A percentile compares a stretch with the other conserved stretches of the same genome.
Conservation (phyloP, 64 coral and sea anemone species). For the Anthopleura sola region DNA sequence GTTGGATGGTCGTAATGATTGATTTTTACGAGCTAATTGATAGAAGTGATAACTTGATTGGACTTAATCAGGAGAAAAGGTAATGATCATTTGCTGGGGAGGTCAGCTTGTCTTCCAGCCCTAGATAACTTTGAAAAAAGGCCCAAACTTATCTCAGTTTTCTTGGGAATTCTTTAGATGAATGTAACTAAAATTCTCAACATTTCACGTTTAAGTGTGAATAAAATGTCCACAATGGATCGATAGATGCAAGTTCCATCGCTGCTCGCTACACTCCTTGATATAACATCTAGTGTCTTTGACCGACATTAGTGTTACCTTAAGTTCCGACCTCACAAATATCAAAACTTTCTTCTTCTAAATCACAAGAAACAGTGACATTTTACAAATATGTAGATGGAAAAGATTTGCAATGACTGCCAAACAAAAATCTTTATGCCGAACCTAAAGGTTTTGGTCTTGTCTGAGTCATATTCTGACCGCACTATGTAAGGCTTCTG, state of each 20-base stretch:
- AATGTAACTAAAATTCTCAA: neutral
- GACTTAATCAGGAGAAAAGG: neutral
- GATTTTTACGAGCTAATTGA: conserved; percentile 4
- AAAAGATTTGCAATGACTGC: too few relatives aligned
- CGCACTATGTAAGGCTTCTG: neutral
- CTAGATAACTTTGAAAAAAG: neutral
- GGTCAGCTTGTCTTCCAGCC: neutral
- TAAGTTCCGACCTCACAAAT: too few relatives aligned
- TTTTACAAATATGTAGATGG: too few relatives aligned
- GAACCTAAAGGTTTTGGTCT: neutral
- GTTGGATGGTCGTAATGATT: neutral
- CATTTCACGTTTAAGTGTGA: neutral
- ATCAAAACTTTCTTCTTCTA: too few relatives aligned
- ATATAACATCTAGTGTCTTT: too few relatives aligned
- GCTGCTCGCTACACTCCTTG: too few relatives aligned
- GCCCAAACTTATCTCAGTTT: neutral
- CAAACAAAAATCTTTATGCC: too few relatives aligned
- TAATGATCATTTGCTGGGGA: neutral
- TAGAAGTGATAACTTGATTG: neutral
- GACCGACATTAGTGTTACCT: too few relatives aligned
- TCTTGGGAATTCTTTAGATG: too few relatives aligned
- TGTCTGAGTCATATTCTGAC: neutral
- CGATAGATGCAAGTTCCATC: too few relatives aligned
- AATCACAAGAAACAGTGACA: too few relatives aligned
- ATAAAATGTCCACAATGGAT: neutral